Base-by-base conservation (phyloP, 30 jellyfish, hydroid and myxozoan species). In the Hydractinia symbiolongicarpus region DNA sequence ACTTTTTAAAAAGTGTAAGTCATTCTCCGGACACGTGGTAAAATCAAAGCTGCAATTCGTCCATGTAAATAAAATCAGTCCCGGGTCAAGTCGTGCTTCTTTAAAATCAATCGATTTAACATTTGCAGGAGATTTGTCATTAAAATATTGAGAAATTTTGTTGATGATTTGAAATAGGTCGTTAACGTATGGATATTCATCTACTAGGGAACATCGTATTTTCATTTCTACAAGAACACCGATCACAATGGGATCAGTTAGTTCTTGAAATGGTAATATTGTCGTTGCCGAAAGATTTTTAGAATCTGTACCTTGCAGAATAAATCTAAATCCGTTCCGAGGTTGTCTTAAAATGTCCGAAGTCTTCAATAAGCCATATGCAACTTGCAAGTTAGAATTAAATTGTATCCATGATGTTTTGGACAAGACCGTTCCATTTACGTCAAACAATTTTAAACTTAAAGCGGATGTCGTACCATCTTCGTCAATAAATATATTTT, bases 381-480 rank as follows among this genome's bases (percentile, higher is more conserved):
- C 30, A 58, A 77, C 49, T 55, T 55, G 82, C 15, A 58, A 54
- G 15, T 10, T 17, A 4, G 83, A 17, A 55, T 40, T 55, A 14
- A 75, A 73, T 77, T 67, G 75, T 20, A 83, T 58, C 95, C 96
- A 88, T 40, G 44, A 78, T 6, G 79, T 53, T 19, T 77, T 66
- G 11, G 50, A 10, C 51, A 79, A 5, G n/a, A 30, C 66, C 4
- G 50, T 58, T 11, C 72, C 64, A 54, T 81, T 53, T 20, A 79
- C 74, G 20, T 69, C 80, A 8, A 77, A 52, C 9, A 88, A 71
- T 0, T 77, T 55, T 50, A 90, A 57, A 7, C 54, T 86, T 61
- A 90, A 66, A 13, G 78, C 52, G 54, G 90, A 72, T 11, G 95
- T 90, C 50, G 54, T 52, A 5, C 97, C 97, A 73, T 85, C 95